Evolutionary conservation across 2,888 invertebrate genomes (phyloP).

Genomic region (Pogonocherus hispidulus): DNA sequence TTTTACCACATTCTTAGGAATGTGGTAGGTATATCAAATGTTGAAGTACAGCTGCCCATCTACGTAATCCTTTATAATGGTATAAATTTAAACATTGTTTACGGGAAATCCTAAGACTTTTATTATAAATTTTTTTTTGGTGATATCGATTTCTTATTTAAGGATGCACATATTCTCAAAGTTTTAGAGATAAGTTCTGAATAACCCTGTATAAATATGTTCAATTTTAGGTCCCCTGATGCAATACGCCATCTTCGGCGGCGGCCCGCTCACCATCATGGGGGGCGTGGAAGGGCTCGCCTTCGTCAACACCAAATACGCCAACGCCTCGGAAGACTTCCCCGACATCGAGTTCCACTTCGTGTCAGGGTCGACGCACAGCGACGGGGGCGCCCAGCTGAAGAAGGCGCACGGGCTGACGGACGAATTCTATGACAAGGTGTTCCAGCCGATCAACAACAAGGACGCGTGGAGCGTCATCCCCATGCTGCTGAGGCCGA

Average conservation of each 20-base stretch:
- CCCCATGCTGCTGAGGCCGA: slow-evolving; percentile 87
- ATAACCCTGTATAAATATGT: no score
- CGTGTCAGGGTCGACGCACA: slow-evolving; percentile 87
- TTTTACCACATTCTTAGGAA: no score
- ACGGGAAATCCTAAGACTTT: no score
- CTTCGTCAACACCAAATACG: slow-evolving; percentile 90
- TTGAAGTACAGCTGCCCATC: no score
- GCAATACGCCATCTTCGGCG: slow-evolving; percentile 87
- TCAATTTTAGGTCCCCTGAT: slow-evolving; percentile 77
- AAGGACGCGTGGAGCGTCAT: slow-evolving; percentile 88
- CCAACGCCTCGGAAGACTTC: slow-evolving; percentile 83
- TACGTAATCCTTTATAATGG: no score
- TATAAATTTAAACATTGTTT: no score
- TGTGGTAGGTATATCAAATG: no score
- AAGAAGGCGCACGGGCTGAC: slow-evolving; percentile 85
- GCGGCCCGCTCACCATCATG: slow-evolving; percentile 87
- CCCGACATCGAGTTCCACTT: slow-evolving; percentile 94
- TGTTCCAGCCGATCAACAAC: slow-evolving; percentile 82
- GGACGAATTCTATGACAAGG: slow-evolving; percentile 80
- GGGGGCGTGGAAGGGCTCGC: slow-evolving; percentile 90
- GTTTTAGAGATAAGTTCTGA: no score
- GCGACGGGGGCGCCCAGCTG: slow-evolving; percentile 87
- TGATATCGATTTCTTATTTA: no score
- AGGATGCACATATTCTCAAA: no score
- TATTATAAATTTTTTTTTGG: no score